Conservation (phyloP, 2,113 vertebrate species). For the Phocoena sinus region DNA sequence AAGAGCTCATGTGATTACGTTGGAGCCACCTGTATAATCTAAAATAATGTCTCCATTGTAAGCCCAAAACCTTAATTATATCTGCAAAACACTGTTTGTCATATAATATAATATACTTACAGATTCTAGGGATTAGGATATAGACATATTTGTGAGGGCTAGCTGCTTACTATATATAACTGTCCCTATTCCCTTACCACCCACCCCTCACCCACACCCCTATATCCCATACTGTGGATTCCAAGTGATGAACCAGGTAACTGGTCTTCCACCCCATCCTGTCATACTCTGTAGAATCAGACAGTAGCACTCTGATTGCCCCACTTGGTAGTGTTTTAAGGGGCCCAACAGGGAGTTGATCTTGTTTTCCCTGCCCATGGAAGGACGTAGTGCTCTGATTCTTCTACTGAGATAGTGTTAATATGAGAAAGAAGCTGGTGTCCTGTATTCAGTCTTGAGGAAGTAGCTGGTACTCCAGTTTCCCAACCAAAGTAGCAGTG, state of each 20-base stretch:
- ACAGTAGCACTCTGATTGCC: background rate
- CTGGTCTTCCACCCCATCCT: background rate
- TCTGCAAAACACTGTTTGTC: background rate
- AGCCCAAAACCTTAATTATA: background rate
- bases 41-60: background rate
- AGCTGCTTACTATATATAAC: background rate
- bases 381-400: background rate
- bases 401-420: background rate
- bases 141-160: background rate
- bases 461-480: background rate
- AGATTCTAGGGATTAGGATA: background rate
- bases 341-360: background rate
- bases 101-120: background rate
- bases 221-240: background rate
- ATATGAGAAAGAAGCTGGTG: background rate
- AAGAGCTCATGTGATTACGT: background rate
- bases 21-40: background rate
- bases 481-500: background rate
- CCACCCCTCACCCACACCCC: background rate
- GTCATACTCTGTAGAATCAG: background rate
- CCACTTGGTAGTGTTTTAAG: background rate
- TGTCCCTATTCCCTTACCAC: background rate
- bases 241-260: background rate
- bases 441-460: background rate
- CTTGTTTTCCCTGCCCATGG: background rate